Evolutionary conservation across 2,797 vertebrate species (phyloP), one percentile per base, ranked within the genome.

Genomic region (Enteromius radiatus): DNA sequence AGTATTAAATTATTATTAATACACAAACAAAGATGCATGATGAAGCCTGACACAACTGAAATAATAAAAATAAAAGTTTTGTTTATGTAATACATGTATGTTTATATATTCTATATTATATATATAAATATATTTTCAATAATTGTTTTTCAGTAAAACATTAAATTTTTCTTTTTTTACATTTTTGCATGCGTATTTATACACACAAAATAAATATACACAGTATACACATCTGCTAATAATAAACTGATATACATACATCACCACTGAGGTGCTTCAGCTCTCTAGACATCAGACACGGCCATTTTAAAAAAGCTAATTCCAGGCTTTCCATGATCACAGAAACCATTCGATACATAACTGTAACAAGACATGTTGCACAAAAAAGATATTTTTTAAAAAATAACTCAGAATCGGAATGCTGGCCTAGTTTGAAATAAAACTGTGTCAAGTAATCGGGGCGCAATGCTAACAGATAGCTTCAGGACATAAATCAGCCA

Each of bases 371-470:
- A 70, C 67, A 52, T 1, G 23, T 26, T 52, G 28, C 21, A 49
- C 17, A 21, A 70, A 71, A n/a, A n/a, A n/a, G n/a, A n/a, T n/a
- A n/a, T n/a, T n/a, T n/a, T n/a, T n/a, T n/a, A n/a, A n/a, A n/a
- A n/a, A n/a, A 21, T 23, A 74, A 65, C 54, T n/a, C 17, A 10
- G 9, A 63, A 28, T 26, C 17, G 56, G 26, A 61, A 45, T 17
- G 19, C 43, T 78, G 67, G 54, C 70, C 45, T 52, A 77, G 26
- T 65, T 63, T 49, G 5, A 33, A 52, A 71, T 41, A 47, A 81
- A 85, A 54, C 33, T 79, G 43, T 80, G 77, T 67, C 70, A 65
- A 76, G n/a, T 12, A 82, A 64, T 26, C 26, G 26, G 75, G 63
- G 26, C 9, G 47, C 77, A 70, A 36, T 19, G 78, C 63, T 75